Evolutionary conservation across 2,113 vertebrate genomes (phyloP), one percentile per base, ranked within the genome.

Genomic region (Spilogale gracilis): DNA sequence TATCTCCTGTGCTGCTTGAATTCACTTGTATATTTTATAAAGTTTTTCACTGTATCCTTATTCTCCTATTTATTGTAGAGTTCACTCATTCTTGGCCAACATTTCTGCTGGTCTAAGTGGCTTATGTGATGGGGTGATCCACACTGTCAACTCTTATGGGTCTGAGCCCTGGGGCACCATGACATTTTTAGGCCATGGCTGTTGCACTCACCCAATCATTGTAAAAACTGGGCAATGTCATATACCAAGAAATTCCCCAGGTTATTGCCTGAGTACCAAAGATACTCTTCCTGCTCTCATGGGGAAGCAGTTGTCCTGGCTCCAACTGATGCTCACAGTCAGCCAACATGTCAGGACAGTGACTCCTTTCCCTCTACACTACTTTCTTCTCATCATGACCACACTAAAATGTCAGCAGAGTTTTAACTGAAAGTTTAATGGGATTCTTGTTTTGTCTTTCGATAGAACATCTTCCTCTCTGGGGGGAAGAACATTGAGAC

Each of bases 401-500:
- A 89, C 23, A 16, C 43, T 30, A 85, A 95, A 89, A 27, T 65
- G 52, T 60, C 3, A 60, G 50, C 16, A 84, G 60, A 78, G 6
- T 43, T 93, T 87, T 54, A 38, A 52, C 2, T 67, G 74, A 81
- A 80, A 96, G 20, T 63, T 86, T 50, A 93, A 86, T 93, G 52
- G 21, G 6, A 74, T 6, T 74, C 17, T 93, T 73, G 48, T n/a
- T 71, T 20, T 79, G 30, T 83, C 27, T 54, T 95, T 67, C 83
- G 48, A 73, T 27, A 20, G 56, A 87, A 83, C 23, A 69, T 81
- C 76, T 90, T 6, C 4, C 45, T 2, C 3, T 69, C 6, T 80
- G 58, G 5, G 4, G 61, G 79, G 6, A 0, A 45, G 71, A 73
- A 83, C 6, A 83, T 71, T 38, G 52, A 48, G 20, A 93, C 27